Evolutionary conservation across 2,888 invertebrate species (phyloP).

Genomic region (Aphidoletes aphidimyza): DNA sequence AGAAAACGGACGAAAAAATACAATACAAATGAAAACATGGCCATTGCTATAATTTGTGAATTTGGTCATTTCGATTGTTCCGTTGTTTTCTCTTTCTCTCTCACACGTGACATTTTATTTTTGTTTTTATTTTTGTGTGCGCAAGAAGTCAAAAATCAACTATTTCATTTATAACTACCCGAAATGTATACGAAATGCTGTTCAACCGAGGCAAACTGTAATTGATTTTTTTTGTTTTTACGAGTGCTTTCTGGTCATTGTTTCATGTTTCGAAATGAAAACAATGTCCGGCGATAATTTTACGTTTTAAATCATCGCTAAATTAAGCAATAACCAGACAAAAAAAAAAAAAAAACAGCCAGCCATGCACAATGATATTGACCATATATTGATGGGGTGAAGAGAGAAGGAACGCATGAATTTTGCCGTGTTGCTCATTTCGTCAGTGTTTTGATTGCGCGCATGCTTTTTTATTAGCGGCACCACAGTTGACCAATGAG

Average conservation of each 20-base stretch:
- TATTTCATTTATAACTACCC: conserved; percentile 16
- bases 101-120: too few species aligned
- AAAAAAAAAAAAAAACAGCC: background rate
- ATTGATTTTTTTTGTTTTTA: conserved; percentile 13
- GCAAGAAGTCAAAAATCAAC: background rate
- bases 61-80: background rate
- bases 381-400: background rate
- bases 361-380: background rate
- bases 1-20: background rate
- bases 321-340: conserved; percentile 10
- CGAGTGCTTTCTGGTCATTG: background rate
- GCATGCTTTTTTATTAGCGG: conserved; percentile 17
- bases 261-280: conserved; percentile 17
- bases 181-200: background rate
- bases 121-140: background rate
- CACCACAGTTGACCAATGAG: background rate
- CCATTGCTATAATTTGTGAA: background rate
- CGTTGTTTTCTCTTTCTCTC: background rate
- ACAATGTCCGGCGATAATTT: conserved; percentile 5
- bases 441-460: background rate
- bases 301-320: conserved; percentile 24
- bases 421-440: background rate
- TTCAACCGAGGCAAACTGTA: background rate
- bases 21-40: conserved; percentile 20
- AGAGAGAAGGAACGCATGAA: background rate